A percentile compares a stretch with the other conserved stretches of the same genome.
Evolutionary conservation across 2,888 invertebrate species (phyloP).

Genomic region (Agrilus biguttatus): DNA sequence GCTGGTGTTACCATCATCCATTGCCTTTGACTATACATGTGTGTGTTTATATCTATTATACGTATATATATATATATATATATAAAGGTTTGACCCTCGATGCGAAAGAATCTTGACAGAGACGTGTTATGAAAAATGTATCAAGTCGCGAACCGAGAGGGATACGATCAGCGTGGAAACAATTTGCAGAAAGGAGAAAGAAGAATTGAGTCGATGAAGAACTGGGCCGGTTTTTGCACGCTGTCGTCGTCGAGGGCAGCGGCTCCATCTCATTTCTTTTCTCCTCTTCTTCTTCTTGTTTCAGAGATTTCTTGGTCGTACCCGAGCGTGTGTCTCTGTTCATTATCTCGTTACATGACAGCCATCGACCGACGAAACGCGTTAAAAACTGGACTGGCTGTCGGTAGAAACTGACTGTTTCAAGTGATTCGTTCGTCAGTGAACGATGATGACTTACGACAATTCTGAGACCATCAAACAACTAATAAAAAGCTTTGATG

Average conservation of each 20-base stretch:
- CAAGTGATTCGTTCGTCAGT: too few relatives aligned
- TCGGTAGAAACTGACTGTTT: background rate
- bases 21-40: too few relatives aligned
- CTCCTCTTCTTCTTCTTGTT: conserved; percentile 2
- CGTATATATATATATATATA: too few relatives aligned
- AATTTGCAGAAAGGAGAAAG: conserved; percentile 3
- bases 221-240: conserved; percentile 4
- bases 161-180: conserved; percentile 19
- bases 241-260: background rate
- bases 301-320: conserved; percentile 7
- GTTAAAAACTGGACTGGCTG: conserved; percentile 9
- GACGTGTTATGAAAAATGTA: conserved; percentile 30
- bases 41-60: too few relatives aligned
- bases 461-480: too few relatives aligned
- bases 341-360: conserved; percentile 10
- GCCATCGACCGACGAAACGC: conserved; percentile 7
- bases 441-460: too few relatives aligned
- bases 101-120: conserved; percentile 24
- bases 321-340: conserved; percentile 10
- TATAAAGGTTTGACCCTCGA: too few relatives aligned
- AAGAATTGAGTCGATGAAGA: conserved; percentile 1
- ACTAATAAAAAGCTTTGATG: too few relatives aligned
- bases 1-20: too few relatives aligned
- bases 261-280: too few relatives aligned
- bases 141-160: conserved; percentile 12